Base-by-base conservation (phyloP, 2,797 vertebrate genomes). In the Vultur gryphus region DNA sequence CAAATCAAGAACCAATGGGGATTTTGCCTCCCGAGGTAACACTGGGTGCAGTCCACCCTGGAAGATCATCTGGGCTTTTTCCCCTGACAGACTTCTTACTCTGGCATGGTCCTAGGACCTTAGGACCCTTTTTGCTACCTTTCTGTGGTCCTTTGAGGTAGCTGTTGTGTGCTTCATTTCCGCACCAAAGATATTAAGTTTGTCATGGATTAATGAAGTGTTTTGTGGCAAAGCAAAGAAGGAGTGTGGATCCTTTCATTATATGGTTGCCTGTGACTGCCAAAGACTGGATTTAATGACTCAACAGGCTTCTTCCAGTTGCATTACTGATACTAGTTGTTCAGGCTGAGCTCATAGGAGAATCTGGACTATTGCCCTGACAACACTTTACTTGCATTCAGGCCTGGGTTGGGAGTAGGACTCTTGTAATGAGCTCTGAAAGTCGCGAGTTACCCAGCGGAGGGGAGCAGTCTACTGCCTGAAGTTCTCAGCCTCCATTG, bases 361-460 rank as follows among this genome's bases (percentile, higher is more conserved):
- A 82, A n/a, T 61, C 55, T 88, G 54, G 66, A 58, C 54, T 76
- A 37, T 35, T 80, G 48, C 71, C 52, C 49, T 83, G n/a, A 33
- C 64, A 89, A 24, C 39, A 29, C 19, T 84, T 83, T 76, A 49
- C 31, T 72, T 48, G 26, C 54, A 33, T 48, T 82, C 33, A 84
- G 33, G 19, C 43, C 29, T 67, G 13, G 4, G 4, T 24, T 91
- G 48, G 33, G 52, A 73, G 14, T 25, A 49, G 43, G 35, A 33
- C 46, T 70, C 25, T 58, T n/a, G 17, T 58, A 90, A 66, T 35
- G 8, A 16, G 15, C n/a, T 87, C 75, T 80, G 35, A 58, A 83
- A 55, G 13, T 21, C 0, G 0, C 2, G 6, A 82, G 20, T 33
- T 51, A 25, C 18, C 11, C 25, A 25, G 48, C 44, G 17, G 39